Conservation (phyloP, 64 coral and sea anemone genomes). For the Dendronephthya gigantea region DNA sequence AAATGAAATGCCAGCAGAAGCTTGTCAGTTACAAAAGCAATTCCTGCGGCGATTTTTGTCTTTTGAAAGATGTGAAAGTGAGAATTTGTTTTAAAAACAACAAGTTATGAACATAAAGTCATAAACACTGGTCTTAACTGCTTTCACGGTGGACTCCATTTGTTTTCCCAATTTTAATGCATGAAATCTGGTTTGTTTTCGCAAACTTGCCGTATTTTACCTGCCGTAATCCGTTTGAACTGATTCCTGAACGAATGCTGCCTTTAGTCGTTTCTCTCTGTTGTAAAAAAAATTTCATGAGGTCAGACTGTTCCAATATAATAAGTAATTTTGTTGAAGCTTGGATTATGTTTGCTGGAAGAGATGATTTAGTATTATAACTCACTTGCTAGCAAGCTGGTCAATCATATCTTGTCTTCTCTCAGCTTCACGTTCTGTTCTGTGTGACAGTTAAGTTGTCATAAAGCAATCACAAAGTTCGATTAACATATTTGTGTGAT, state of each 20-base stretch:
- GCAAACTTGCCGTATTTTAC: neutral
- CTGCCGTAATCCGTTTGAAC: neutral
- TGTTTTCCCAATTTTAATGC: neutral
- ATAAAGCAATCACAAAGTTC: no score
- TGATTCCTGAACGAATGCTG: neutral
- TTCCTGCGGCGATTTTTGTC: neutral
- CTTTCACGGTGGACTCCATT: no score
- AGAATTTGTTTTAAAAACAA: no score
- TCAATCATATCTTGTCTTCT: conserved; percentile 88
- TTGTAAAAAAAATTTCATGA: neutral
- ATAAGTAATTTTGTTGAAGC: neutral
- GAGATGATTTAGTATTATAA: neutral
- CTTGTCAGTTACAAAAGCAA: neutral
- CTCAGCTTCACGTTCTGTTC: conserved; percentile 82
- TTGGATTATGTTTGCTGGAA: neutral
- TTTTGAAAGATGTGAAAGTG: neutral
- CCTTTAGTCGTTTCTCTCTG: neutral
- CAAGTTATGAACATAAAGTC: no score
- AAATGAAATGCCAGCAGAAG: neutral
- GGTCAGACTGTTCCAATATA: neutral
- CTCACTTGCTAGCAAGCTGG: conserved; percentile 34
- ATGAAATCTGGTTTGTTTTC: neutral
- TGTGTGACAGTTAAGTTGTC: conserved; percentile 16
- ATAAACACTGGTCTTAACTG: no score
- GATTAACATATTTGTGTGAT: no score